These are phyloP conservation scores for human (Homo sapiens) DNA, from an alignment of 2,113 vertebrate species.

Conservation along the genomic window DNA sequence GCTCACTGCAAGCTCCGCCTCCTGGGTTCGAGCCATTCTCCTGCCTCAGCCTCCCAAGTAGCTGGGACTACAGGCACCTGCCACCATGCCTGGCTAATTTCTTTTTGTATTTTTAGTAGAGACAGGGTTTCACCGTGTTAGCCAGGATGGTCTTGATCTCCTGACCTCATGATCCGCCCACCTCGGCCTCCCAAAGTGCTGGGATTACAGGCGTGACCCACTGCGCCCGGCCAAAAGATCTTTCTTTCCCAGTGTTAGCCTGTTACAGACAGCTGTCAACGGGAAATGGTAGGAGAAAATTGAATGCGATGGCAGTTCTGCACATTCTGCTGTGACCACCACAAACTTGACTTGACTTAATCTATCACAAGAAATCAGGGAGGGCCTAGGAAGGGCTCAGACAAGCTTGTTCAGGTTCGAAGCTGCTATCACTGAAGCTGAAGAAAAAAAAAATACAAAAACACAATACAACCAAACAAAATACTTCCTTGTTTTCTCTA, in stretches of 20 bases:
- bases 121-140: no score
- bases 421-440: not conserved
- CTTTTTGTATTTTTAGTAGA: no score
- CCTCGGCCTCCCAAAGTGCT: no score
- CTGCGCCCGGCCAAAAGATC: not conserved
- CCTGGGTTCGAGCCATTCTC: no score
- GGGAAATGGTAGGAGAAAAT: constrained; percentile 15
- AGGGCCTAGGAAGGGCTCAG: not conserved
- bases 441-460: not conserved
- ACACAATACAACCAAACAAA: not conserved
- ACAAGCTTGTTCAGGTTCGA: not conserved
- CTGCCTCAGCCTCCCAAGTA: no score
- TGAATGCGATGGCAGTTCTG: not conserved
- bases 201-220: no score
- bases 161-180: no score
- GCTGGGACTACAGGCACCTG: no score
- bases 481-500: not conserved
- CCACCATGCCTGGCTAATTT: no score
- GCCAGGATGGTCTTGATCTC: no score
- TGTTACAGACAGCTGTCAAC: not conserved
- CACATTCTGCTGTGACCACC: not conserved
- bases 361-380: not conserved
- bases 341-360: constrained; percentile 41
- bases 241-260: not conserved
- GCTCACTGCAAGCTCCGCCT: no score